Evolutionary conservation across 2,113 vertebrate genomes (phyloP), one percentile per base, ranked within the genome.

Genomic region (Daubentonia madagascariensis): DNA sequence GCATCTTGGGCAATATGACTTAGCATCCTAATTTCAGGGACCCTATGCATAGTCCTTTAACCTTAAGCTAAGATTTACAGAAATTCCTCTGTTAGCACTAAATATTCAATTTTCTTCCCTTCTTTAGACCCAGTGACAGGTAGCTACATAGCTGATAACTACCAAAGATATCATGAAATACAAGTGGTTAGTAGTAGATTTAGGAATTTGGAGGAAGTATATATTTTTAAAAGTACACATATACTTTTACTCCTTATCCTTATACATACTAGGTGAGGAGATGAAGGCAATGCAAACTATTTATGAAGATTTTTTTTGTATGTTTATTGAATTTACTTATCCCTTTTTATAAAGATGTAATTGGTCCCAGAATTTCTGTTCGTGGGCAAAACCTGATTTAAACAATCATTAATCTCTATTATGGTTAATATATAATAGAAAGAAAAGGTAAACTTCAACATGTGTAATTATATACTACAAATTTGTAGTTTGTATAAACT

Each of bases 321-420:
- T 67, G 1, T 73, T 88, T 61, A 48, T n/a, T 92, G 68, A 91
- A 52, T 92, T 96, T 83, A 75, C 17, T n/a, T 88, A 83, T 86
- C 37, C 57, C 37, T 97, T 50, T 83, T 68, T 81, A 14, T 87
- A 81, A 91, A 28, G 35, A 13, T 75, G 28, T 92, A 93, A 85
- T 89, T 91, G 23, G 7, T 87, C 8, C 28, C 57, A 94, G 43
- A 94, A 37, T 90, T 96, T 92, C 75, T 96, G 43, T 35, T 96
- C 8, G 50, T 70, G 52, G 30, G 20, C 35, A 73, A 89, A 94
- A 93, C 1, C 73, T 92, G n/a, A 80, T 80, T 79, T 97, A 80
- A 96, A 70, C 20, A 79, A 22, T 81, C 52, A 63, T 91, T 80
- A 79, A 25, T 91, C n/a, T 90, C 43, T 22, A 18, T 68, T 94